These are phyloP conservation scores for Bellardia bayeri DNA, from an alignment of 2,888 invertebrate species.

Conservation along the genomic window DNA sequence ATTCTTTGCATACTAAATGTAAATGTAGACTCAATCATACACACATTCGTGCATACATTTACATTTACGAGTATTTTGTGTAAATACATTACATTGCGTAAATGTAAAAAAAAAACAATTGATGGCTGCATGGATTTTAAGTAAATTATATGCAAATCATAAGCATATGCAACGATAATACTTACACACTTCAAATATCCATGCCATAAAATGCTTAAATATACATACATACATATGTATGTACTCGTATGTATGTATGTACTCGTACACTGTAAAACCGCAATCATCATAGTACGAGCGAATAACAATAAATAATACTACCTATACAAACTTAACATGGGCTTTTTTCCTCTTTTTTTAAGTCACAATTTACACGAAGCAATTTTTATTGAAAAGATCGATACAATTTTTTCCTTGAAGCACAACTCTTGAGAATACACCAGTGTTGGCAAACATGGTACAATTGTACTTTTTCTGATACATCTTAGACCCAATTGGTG, in stretches of 20 bases:
- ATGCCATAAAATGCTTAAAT: conserved; percentile 33
- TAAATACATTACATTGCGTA: conserved; percentile 31
- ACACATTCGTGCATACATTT: neutral
- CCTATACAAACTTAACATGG: neutral
- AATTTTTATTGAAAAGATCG: too few species aligned
- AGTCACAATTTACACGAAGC: too few species aligned
- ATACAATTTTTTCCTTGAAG: too few species aligned
- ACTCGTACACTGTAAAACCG: too few species aligned
- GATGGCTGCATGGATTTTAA: conserved; percentile 54
- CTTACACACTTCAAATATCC: conserved; percentile 57
- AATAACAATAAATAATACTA: conserved; percentile 15
- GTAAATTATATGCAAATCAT: conserved; percentile 66
- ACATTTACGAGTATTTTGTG: conserved; percentile 27
- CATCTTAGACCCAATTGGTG: too few species aligned
- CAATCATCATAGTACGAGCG: neutral
- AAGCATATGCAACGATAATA: conserved; percentile 52
- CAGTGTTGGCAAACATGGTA: too few species aligned
- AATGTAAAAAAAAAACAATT: conserved; percentile 17
- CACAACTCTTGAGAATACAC: too few species aligned
- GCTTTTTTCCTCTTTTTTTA: neutral
- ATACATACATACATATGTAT: too few species aligned
- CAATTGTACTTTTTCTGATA: too few species aligned
- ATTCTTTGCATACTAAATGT: conserved; percentile 8
- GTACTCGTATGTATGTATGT: too few species aligned
- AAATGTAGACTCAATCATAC: neutral